Evolutionary conservation across 2,797 vertebrate genomes (phyloP).

Genomic region (Sebastes cheni): DNA sequence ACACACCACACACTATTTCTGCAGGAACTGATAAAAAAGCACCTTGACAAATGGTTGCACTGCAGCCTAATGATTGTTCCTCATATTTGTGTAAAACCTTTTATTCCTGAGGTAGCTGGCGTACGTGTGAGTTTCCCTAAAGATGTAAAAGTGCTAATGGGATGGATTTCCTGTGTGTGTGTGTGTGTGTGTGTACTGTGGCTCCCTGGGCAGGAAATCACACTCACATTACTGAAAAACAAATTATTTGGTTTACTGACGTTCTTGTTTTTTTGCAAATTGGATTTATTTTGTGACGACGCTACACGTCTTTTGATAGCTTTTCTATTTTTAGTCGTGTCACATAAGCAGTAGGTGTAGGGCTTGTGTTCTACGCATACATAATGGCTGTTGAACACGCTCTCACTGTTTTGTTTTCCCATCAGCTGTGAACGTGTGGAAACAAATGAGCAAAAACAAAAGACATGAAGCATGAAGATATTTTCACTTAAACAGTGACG

Average conservation of each 20-base stretch:
- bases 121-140: constrained; percentile 9
- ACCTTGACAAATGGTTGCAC: constrained; percentile 27
- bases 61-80: constrained; percentile 10
- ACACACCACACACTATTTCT: constrained; percentile 2
- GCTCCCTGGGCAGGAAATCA: constrained; percentile 5
- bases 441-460: constrained; percentile 9
- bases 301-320: neutral
- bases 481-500: neutral
- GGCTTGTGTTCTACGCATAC: constrained; percentile 16
- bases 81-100: constrained; percentile 30
- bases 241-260: constrained; percentile 24
- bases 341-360: constrained; percentile 19
- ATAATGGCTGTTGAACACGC: constrained; percentile 15
- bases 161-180: constrained; percentile 19
- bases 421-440: neutral
- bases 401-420: constrained; percentile 13
- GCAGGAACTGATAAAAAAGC: constrained; percentile 8
- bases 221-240: neutral
- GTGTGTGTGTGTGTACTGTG: constrained; percentile 1
- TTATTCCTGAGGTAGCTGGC: constrained; percentile 10
- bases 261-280: constrained; percentile 14
- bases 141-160: constrained; percentile 35
- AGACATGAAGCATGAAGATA: neutral
- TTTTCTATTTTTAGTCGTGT: neutral
- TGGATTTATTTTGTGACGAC: constrained; percentile 14